phyloP scores from a whole-genome alignment of 2,888 invertebrate species.

The Heliconius charithonia region DNA sequence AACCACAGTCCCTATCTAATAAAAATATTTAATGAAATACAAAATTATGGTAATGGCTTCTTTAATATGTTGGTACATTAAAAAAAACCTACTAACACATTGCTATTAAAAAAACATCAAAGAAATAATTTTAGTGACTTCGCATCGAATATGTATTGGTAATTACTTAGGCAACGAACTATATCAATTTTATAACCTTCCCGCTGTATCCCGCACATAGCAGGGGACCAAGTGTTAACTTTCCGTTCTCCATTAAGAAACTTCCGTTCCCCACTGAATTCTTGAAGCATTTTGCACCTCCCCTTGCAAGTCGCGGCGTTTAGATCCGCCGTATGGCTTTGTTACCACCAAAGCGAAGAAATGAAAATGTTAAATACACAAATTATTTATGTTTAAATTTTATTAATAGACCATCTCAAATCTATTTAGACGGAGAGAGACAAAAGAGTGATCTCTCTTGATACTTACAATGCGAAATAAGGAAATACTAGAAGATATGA shows the following conservation, averaged over 20 bases:
- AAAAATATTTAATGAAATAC: not conserved
- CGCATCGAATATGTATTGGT: not conserved
- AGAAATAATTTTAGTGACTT: not conserved
- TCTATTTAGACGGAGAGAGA: not conserved
- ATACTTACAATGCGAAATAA: not conserved
- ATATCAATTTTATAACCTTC: not conserved
- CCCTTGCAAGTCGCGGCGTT: not conserved
- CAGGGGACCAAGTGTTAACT: no score
- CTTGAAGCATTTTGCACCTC: no score
- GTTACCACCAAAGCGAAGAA: not conserved
- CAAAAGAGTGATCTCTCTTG: not conserved
- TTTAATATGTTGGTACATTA: not conserved
- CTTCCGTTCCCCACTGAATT: no score
- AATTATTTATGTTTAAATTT: not conserved
- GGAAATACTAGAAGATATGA: not conserved
- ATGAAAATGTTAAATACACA: not conserved
- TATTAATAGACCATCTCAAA: not conserved
- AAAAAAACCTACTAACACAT: not conserved
- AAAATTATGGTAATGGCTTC: not conserved
- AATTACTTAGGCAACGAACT: not conserved
- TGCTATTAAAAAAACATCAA: not conserved
- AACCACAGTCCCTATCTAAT: no score
- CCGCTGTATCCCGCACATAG: no score
- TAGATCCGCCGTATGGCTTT: no score
- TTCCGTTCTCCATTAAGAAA: no score